Evolutionary conservation across 2,888 invertebrate species (phyloP), one percentile per base, ranked within the genome.

Genomic region (Tiphia femorata): DNA sequence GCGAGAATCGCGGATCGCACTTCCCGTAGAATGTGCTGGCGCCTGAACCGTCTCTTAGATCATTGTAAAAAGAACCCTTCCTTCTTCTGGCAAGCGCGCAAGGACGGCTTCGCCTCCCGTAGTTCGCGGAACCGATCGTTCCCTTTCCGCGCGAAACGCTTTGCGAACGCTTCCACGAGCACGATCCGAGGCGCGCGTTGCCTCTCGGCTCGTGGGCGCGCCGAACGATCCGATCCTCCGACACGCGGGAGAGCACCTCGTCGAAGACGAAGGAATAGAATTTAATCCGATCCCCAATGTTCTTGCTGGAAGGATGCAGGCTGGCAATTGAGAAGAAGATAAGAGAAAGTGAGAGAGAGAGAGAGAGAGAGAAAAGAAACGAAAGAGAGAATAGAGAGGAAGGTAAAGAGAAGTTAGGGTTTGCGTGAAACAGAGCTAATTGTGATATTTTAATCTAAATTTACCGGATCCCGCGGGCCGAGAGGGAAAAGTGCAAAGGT

Each of bases 391-490:
- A 14, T 33, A 33, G 38, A 17, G 38, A 38, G 38, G 1, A 20
- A 17, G 17, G 33, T 17, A 17, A n/a, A 44, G 12, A 12, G 29
- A 12, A 29, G 6, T 10, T 2, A 29, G 10, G 12, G n/a, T n/a
- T 56, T 49, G 63, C 66, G 68, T 54, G 58, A 51, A 56, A 49
- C 53, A 60, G 55, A 58, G 61, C 51, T 60, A 64, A 62, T 61
- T 70, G 70, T 70, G 69, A 70, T 70, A 70, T 70, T 69, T 58
- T 64, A 64, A 66, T 60, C 53, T 70, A 70, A 69, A 66, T 70
- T 57, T 64, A 69, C 58, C 58, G 60, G 51, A 54, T 61, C 57
- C 49, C 53, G 64, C 40, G 59, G 51, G 54, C 48, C 61, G 55
- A 58, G 43, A 41, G 27, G 44, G 12, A 27, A 16, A 48, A 25